These are phyloP conservation scores for Atractosteus spatula DNA, from an alignment of 2,113 vertebrate genomes.

Conservation along the genomic window DNA sequence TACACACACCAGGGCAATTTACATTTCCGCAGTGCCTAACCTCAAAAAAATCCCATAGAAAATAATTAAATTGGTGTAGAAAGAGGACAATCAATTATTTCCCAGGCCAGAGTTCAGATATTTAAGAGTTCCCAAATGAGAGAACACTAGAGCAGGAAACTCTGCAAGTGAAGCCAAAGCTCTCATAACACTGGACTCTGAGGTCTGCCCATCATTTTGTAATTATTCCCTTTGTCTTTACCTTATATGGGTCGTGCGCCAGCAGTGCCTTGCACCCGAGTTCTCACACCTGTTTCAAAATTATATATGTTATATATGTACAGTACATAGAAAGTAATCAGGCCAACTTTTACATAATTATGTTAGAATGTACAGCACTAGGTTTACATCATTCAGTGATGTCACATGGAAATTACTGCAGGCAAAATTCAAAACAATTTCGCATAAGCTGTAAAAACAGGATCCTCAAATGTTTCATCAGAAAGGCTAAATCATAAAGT, in stretches of 20 bases:
- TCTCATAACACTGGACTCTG: too few relatives aligned
- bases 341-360: too few relatives aligned
- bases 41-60: background rate
- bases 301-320: too few relatives aligned
- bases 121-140: too few relatives aligned
- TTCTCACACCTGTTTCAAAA: background rate
- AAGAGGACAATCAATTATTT: too few relatives aligned
- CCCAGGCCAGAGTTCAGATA: too few relatives aligned
- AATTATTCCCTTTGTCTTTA: background rate
- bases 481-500: slow-evolving; percentile 45
- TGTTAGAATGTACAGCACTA: background rate
- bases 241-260: slow-evolving; percentile 13
- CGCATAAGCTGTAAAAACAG: slow-evolving; percentile 19
- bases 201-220: too few relatives aligned
- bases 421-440: slow-evolving; percentile 11
- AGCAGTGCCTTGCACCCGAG: slow-evolving; percentile 8
- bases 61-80: background rate
- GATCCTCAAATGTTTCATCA: slow-evolving; percentile 37
- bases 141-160: too few relatives aligned
- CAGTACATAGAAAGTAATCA: too few relatives aligned
- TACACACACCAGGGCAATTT: too few relatives aligned
- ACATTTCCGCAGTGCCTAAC: background rate
- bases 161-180: too few relatives aligned
- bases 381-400: background rate
- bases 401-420: slow-evolving; percentile 12